Evolutionary conservation across 2,888 invertebrate genomes (phyloP).

Genomic region (Platycnemis pennipes): DNA sequence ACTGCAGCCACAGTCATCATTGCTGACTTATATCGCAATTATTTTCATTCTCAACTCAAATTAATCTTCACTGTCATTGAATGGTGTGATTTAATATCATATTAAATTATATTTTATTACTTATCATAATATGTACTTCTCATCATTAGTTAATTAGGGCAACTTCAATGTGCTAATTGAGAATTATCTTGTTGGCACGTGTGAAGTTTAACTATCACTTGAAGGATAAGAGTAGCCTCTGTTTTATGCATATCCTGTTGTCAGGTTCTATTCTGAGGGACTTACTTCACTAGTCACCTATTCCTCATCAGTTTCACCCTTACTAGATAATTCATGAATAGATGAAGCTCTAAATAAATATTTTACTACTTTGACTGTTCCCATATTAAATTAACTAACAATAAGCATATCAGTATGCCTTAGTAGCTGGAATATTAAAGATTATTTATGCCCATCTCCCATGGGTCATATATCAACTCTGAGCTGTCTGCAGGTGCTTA

Average conservation of each 20-base stretch:
- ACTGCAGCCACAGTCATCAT: conserved; percentile 21
- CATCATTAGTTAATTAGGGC: neutral
- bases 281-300: neutral
- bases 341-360: neutral
- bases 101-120: neutral
- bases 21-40: neutral
- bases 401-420: neutral
- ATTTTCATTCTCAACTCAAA: neutral
- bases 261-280: neutral
- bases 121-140: neutral
- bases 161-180: neutral
- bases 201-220: neutral
- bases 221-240: too few relatives aligned
- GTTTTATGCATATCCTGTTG: neutral
- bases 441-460: neutral
- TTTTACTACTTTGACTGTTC: neutral
- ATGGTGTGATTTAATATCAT: neutral
- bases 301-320: neutral
- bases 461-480: neutral
- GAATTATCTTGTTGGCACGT: neutral
- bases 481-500: neutral
- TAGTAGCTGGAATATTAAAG: neutral
- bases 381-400: neutral
- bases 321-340: neutral
- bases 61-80: neutral